Percentiles rank a stretch among this genome's conserved stretches.
Evolutionary conservation across 2,888 invertebrate genomes (phyloP).

Genomic region (Linnaemya vulpina): DNA sequence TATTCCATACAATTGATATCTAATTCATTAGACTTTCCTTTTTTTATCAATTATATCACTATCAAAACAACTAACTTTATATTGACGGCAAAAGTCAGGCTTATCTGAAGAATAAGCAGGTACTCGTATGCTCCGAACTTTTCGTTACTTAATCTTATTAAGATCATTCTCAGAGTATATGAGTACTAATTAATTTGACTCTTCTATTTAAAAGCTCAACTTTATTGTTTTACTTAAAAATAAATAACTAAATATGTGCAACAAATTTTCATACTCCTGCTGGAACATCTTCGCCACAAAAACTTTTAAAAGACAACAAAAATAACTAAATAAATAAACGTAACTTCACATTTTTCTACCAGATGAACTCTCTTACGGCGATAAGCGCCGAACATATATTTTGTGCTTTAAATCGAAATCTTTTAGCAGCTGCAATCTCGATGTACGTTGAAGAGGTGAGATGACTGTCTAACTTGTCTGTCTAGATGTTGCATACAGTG

Average conservation of each 20-base stretch:
- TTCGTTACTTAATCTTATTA: no score
- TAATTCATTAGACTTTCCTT: no score
- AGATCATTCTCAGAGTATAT: no score
- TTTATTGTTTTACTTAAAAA: conserved; percentile 28
- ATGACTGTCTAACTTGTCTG: conserved; percentile 64
- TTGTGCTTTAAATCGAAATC: conserved; percentile 65
- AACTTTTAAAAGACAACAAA: conserved; percentile 4
- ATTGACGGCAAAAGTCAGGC: no score
- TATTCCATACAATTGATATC: no score
- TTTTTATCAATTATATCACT: no score
- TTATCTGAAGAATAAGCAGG: no score
- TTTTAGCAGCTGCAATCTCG: conserved; percentile 70
- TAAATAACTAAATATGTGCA: conserved; percentile 1
- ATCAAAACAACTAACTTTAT: no score
- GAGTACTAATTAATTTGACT: conserved; percentile 16
- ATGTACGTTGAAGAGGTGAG: conserved; percentile 66
- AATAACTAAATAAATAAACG: conserved; percentile 17
- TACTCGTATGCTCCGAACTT: no score
- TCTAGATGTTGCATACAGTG: conserved; percentile 40
- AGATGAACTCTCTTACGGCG: conserved; percentile 74
- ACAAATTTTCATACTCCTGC: background rate
- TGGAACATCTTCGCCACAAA: background rate
- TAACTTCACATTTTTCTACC: conserved; percentile 56
- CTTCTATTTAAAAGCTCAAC: conserved; percentile 1
- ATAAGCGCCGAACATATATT: conserved; percentile 79